Base-by-base conservation (phyloP, 2,113 vertebrate genomes). In the Sorex fumeus region DNA sequence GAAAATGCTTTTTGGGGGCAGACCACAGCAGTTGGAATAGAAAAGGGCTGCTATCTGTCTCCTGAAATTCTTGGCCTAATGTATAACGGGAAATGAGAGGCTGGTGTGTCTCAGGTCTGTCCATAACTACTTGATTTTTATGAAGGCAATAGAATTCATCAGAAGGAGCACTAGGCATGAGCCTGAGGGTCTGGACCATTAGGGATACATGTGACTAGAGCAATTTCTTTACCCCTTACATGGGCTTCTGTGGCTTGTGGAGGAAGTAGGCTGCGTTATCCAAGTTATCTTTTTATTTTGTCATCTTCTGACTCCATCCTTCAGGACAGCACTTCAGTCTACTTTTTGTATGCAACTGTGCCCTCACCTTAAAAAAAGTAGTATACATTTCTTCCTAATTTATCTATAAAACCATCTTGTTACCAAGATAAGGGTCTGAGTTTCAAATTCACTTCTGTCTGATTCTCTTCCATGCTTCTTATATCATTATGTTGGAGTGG, bases 351-450 rank as follows among this genome's bases (percentile, higher is more conserved):
- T 30, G 62, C 19, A 74, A 30, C 60, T 76, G 1, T 64, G 4
- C 12, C 79, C 4, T 3, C 7, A 47, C 88, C 50, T 85, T 92
- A 89, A 40, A 92, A 94, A 92, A 96, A 88, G 89, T 84, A 96
- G 84, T 94, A 75, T 77, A 75, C 95, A 62, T 90, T 95, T 96
- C 76, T 94, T n/a, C 40, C 40, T 40, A 4, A 40, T 7, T n/a
- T 92, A 91, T 53, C 40, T 88, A 67, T 82, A 86, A 92, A 85
- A 84, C 36, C 72, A 83, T 64, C 80, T 81, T 86, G 19, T 72
- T 93, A 50, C 91, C 91, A 96, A 96, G 93, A 88, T 78, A 95
- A 96, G 97, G 94, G 21, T 80, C 66, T 70, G 90, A 85, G 87
- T 97, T 96, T 23, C 3, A 75, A 84, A 97, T 97, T 91, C 0